Evolutionary conservation across 2,888 invertebrate genomes (phyloP).

Genomic region (Oscheius sp.): DNA sequence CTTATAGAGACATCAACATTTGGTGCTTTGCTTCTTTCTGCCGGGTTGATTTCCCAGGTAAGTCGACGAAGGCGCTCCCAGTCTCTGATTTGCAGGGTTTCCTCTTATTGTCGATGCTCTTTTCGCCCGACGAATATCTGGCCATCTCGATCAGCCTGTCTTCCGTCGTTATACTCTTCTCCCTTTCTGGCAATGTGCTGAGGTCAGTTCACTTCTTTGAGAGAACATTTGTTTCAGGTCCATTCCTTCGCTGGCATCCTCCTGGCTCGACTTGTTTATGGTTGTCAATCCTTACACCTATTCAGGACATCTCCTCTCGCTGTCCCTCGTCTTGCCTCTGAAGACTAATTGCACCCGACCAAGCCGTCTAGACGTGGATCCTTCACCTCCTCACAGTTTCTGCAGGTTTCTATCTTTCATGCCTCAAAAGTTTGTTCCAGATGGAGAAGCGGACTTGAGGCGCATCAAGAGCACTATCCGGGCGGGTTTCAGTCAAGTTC

Average conservation of each 20-base stretch:
- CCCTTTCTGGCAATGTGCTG: neutral
- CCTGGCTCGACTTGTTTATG: neutral
- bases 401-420: slow-evolving; percentile 22
- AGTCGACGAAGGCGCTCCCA: neutral
- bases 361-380: slow-evolving; percentile 19
- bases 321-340: neutral
- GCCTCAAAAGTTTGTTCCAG: neutral
- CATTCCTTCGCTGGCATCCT: neutral
- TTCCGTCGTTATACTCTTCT: neutral
- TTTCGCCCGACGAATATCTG: neutral
- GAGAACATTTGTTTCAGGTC: neutral
- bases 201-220: neutral
- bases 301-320: slow-evolving; percentile 1
- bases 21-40: neutral
- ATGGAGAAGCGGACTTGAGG: slow-evolving; percentile 4
- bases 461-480: slow-evolving; percentile 8
- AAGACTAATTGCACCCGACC: slow-evolving; percentile 1
- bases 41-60: slow-evolving; percentile 15
- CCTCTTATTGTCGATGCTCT: neutral
- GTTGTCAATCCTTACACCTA: slow-evolving; percentile 15
- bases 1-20: neutral
- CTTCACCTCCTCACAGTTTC: slow-evolving; percentile 20
- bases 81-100: neutral
- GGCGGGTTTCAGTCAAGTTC: neutral
- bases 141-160: neutral